Evolutionary conservation across 2,797 vertebrate species (phyloP).

Genomic region (Hypotaenidia okinawae): DNA sequence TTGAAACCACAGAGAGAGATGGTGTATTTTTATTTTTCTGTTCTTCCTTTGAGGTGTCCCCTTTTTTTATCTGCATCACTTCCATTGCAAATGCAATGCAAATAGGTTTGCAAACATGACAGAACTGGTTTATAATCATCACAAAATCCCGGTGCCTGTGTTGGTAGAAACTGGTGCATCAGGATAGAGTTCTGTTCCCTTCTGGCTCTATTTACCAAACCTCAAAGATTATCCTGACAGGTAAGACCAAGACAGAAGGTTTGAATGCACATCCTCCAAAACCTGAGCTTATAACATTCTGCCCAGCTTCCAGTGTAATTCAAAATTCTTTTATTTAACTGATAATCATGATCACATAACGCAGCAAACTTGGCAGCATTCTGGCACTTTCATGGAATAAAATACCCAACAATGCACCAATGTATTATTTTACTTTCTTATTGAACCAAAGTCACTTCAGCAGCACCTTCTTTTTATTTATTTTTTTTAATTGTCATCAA

Average conservation of each 20-base stretch:
- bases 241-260: neutral
- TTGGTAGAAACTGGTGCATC: neutral
- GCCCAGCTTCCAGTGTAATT: neutral
- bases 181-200: neutral
- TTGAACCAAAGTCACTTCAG: neutral
- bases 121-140: neutral
- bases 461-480: neutral
- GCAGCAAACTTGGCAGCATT: neutral
- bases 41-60: constrained; percentile 27
- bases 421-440: neutral
- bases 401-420: neutral
- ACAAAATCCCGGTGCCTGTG: neutral
- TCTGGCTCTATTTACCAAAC: neutral
- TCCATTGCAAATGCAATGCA: constrained; percentile 1
- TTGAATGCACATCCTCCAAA: neutral
- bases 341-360: neutral
- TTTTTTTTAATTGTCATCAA: neutral
- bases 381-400: neutral
- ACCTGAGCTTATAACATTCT: neutral
- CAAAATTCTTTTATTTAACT: neutral
- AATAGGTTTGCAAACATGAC: neutral
- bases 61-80: neutral
- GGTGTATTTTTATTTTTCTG: constrained; percentile 28
- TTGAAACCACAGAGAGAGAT: constrained; percentile 20
- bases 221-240: neutral